Evolutionary conservation across 2,888 invertebrate genomes (phyloP), one percentile per base, ranked within the genome.

Genomic region (Pteria penguin): DNA sequence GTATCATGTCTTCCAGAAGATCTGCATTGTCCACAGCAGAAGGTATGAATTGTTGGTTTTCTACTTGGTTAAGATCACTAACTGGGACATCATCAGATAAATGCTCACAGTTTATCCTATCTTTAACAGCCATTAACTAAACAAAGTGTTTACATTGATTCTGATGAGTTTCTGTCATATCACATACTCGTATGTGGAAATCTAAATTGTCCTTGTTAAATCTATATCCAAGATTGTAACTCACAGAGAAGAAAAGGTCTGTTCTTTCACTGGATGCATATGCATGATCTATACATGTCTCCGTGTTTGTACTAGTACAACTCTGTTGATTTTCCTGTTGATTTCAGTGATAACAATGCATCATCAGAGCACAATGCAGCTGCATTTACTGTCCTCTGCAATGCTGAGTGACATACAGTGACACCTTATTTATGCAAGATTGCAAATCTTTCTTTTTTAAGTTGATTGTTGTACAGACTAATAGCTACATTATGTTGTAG

Each of bases 51-150:
- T 62, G 31, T 22, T 36, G 32, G 26, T 72, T 62, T 18, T 18
- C 32, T 22, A 72, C 24, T 8, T 54, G 14, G 2, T 18, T 31
- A 27, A 72, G 33, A 52, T 72, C 54, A 24, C 63, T 63, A 2
- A 72, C 8, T 14, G 72, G 72, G n/a, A 29, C 4, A 14, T 63
- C 55, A 63, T 72, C 72, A 29, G 72, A 24, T 8, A 72, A 31
- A 63, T 54, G 54, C 22, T 63, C 72, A 63, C 72, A 55, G 22
- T 63, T 72, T n/a, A 72, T 63, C 26, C 72, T 24, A 24, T 72
- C 63, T 14, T 27, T 27, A 18, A 72, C 29, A 14, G 72, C 72
- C 72, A 72, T 62, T n/a, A 72, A 22, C 31, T 72, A 63, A 27
- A 55, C 55, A 65, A 27, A 65, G 24, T 65, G 65, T 36, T 45